Percentiles rank a stretch among this genome's conserved stretches.
Conservation (phyloP, 2,797 vertebrate species). For the Falco berigora region DNA sequence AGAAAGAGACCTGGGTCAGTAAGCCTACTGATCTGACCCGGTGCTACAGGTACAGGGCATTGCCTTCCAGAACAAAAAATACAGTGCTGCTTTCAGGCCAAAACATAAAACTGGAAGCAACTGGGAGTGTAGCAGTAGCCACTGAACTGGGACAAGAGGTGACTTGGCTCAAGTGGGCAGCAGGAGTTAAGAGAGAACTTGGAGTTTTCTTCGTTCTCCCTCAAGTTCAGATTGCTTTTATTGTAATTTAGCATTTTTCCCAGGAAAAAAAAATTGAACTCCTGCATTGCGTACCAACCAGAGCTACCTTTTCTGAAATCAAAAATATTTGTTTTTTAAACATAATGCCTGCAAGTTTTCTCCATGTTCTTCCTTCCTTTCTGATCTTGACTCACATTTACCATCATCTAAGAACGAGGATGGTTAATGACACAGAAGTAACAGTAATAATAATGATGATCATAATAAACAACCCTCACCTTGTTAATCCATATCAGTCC, state of each 20-base stretch:
- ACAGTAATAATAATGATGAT: background rate
- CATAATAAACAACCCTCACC: constrained; percentile 46
- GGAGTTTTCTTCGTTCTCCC: background rate
- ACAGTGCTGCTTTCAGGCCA: background rate
- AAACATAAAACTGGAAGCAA: background rate
- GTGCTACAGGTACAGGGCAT: background rate
- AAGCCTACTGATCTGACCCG: background rate
- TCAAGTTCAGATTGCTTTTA: background rate
- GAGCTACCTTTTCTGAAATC: background rate
- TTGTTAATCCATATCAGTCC: constrained; percentile 79
- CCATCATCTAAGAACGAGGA: background rate
- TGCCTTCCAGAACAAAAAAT: background rate
- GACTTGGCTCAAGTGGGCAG: background rate
- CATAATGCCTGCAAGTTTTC: background rate
- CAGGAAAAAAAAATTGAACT: background rate
- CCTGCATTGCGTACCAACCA: background rate
- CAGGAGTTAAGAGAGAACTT: background rate
- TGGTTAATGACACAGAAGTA: background rate
- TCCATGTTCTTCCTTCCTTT: background rate
- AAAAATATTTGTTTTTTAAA: background rate
- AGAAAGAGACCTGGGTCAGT: background rate
- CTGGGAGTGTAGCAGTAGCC: background rate
- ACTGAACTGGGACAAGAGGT: background rate
- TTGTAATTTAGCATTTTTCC: background rate
- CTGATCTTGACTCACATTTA: background rate